Conservation (phyloP, 2,797 vertebrate genomes). For the Epinephelus awoara region DNA sequence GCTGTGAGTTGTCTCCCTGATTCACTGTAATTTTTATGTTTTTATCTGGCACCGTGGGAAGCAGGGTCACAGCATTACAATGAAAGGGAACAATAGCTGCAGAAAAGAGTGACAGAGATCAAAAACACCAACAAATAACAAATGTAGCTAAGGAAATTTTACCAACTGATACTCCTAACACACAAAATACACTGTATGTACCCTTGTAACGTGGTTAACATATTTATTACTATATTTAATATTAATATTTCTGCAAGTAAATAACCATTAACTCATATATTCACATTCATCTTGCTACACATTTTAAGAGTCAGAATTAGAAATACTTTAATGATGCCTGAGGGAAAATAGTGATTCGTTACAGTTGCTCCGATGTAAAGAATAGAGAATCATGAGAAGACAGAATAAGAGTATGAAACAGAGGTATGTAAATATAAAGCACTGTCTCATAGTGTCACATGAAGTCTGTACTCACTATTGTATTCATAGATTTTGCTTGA, state of each 20-base stretch:
- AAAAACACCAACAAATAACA: background rate
- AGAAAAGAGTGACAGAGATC: background rate
- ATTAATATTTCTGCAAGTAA: background rate
- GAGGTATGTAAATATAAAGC: too few species aligned
- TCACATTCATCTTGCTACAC: background rate
- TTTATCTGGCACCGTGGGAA: constrained; percentile 67
- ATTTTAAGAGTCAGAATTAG: background rate
- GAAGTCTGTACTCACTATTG: constrained; percentile 67
- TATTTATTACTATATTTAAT: background rate
- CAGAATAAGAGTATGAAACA: too few species aligned
- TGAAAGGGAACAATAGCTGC: constrained; percentile 67
- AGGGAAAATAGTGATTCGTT: too few species aligned
- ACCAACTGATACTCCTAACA: background rate
- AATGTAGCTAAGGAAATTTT: background rate
- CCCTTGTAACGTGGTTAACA: background rate
- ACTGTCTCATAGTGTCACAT: background rate
- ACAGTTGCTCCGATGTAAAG: too few species aligned
- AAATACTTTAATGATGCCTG: too few species aligned
- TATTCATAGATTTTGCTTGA: constrained; percentile 66
- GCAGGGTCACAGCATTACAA: constrained; percentile 59
- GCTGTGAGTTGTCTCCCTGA: constrained; percentile 34
- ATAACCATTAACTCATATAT: background rate
- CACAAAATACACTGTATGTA: background rate
- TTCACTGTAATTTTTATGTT: constrained; percentile 76
- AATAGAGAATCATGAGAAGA: too few species aligned